These are phyloP conservation scores for Mechanitis mazaeus DNA, from an alignment of 2,888 invertebrate species.

Conservation along the genomic window DNA sequence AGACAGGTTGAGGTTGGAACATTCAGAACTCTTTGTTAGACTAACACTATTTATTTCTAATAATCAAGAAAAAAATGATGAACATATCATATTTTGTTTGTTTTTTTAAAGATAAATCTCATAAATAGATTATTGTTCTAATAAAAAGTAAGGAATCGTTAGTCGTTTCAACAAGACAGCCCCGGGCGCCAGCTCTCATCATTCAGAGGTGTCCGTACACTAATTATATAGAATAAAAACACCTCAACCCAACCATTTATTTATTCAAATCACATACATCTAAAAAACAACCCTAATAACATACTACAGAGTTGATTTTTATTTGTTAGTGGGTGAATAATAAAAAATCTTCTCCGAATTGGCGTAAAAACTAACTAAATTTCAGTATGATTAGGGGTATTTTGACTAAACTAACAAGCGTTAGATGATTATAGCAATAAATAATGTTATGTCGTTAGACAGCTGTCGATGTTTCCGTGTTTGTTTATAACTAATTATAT, in stretches of 20 bases:
- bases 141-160: conserved; percentile 11
- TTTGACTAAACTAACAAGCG: conserved; percentile 69
- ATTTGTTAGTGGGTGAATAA: conserved; percentile 19
- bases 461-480: conserved; percentile 55
- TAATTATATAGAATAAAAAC: conserved; percentile 69
- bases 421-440: conserved; percentile 68
- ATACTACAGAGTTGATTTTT: conserved; percentile 36
- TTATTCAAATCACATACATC: conserved; percentile 28
- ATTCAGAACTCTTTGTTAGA: background rate
- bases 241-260: conserved; percentile 64
- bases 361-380: conserved; percentile 74
- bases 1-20: background rate
- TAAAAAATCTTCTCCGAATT: conserved; percentile 46
- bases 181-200: conserved; percentile 65
- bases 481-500: conserved; percentile 57
- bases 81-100: no score
- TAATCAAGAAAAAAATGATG: no score
- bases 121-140: background rate
- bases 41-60: no score
- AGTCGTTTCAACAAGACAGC: conserved; percentile 35
- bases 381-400: conserved; percentile 72
- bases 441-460: conserved; percentile 70
- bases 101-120: no score
- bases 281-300: conserved; percentile 34
- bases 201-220: conserved; percentile 67